These are phyloP conservation scores for Nyctalus aviator DNA, from an alignment of 2,797 vertebrate genomes.

Conservation along the genomic window DNA sequence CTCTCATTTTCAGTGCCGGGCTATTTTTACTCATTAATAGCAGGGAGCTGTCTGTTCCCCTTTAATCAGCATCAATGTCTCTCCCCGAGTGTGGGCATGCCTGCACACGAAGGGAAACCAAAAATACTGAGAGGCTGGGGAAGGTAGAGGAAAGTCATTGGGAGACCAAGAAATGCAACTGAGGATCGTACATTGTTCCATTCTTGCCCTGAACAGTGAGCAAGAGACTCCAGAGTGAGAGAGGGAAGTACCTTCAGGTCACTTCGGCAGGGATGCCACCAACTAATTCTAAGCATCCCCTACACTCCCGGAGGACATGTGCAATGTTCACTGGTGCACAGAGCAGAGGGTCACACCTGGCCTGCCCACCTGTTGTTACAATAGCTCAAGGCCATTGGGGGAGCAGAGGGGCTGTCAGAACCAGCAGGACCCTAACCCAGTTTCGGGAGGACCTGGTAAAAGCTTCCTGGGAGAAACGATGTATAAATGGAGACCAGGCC, in stretches of 20 bases:
- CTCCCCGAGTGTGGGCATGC: rapidly evolving
- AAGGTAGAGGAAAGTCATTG: background rate
- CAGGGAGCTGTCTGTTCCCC: constrained; percentile 7
- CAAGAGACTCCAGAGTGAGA: background rate
- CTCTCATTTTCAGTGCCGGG: constrained; percentile 8
- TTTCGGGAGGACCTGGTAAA: rapidly evolving
- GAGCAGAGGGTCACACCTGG: background rate
- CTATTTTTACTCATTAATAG: constrained; percentile 65
- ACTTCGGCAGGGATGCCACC: rapidly evolving
- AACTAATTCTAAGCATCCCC: no score
- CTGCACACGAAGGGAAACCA: background rate
- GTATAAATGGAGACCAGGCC: background rate
- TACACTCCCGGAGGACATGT: rapidly evolving
- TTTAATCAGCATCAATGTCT: background rate
- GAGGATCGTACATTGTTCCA: rapidly evolving
- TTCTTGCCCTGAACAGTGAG: background rate
- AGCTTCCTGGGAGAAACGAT: background rate
- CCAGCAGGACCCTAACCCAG: background rate
- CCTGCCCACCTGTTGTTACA: background rate
- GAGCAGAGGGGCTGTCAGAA: no score
- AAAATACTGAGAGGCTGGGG: background rate
- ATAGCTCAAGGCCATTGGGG: background rate
- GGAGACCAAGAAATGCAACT: background rate
- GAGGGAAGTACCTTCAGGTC: rapidly evolving
- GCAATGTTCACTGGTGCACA: rapidly evolving